Conservation (phyloP, 2,113 vertebrate species). For the Carlito syrichta region DNA sequence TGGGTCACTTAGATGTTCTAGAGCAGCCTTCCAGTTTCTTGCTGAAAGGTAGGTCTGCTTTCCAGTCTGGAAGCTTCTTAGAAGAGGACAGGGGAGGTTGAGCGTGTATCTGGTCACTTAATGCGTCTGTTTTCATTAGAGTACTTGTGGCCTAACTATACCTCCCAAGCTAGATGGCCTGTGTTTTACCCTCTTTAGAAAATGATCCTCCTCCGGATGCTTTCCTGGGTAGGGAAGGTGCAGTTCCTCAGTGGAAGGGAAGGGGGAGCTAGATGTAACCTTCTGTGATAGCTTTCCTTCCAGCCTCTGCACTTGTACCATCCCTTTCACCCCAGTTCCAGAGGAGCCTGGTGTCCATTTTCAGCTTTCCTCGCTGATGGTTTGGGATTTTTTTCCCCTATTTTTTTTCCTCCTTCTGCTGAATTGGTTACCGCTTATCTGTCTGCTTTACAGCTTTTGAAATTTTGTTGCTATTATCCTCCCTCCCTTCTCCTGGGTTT, state of each 20-base stretch:
- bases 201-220: not conserved
- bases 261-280: not conserved
- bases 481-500: not conserved
- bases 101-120: not conserved
- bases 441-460: slow-evolving; percentile 12
- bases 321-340: not conserved
- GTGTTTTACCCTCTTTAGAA: not conserved
- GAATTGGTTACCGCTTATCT: not conserved
- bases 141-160: not conserved
- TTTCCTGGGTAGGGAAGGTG: not conserved
- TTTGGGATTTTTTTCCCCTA: not conserved
- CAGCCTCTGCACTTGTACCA: not conserved
- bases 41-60: not conserved
- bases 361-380: not conserved
- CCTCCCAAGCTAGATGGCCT: not conserved
- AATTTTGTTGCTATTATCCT: not conserved
- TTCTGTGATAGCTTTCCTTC: not conserved
- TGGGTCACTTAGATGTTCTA: not conserved
- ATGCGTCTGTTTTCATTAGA: not conserved
- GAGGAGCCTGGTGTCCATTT: not conserved
- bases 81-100: not conserved
- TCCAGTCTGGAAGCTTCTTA: not conserved
- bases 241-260: not conserved
- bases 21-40: not conserved
- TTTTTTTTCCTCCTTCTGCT: not conserved